Evolutionary conservation across 1,140 invertebrate genomes (phyloP).

Genomic region (Drosophila bifasciata): DNA sequence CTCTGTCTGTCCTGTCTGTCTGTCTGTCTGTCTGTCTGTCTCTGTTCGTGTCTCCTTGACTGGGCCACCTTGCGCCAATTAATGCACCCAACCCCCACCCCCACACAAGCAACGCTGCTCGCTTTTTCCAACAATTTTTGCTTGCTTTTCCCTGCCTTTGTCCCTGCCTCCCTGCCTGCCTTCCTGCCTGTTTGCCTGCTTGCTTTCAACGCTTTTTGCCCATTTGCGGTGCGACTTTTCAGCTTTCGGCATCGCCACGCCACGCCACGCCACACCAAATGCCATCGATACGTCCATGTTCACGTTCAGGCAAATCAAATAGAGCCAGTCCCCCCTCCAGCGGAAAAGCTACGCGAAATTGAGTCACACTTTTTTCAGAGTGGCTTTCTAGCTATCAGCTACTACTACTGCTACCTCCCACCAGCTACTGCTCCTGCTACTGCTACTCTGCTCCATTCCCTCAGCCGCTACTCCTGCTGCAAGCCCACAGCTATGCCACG

Average conservation of each 20-base stretch:
- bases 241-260: slow-evolving; percentile 37
- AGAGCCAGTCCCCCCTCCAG: slow-evolving; percentile 30
- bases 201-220: slow-evolving; percentile 4
- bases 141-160: too few relatives aligned
- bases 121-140: background rate
- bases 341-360: slow-evolving; percentile 13
- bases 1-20: slow-evolving; percentile 18
- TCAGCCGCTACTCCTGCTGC: background rate
- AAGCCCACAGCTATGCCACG: background rate
- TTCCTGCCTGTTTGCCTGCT: too few relatives aligned
- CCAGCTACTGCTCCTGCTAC: background rate
- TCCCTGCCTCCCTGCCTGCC: too few relatives aligned
- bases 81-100: slow-evolving; percentile 15
- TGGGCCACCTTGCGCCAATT: slow-evolving; percentile 49
- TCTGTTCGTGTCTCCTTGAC: slow-evolving; percentile 45
- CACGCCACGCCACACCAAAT: too few relatives aligned
- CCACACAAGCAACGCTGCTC: too few relatives aligned
- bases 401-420: too few relatives aligned
- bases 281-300: slow-evolving; percentile 49
- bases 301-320: slow-evolving; percentile 58
- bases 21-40: slow-evolving; percentile 20
- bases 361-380: slow-evolving; percentile 3
- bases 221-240: slow-evolving; percentile 43
- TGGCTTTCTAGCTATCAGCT: background rate
- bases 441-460: too few relatives aligned